These are phyloP conservation scores for Bombus cullumanus DNA, from an alignment of 1,140 invertebrate genomes.

Conservation along the genomic window DNA sequence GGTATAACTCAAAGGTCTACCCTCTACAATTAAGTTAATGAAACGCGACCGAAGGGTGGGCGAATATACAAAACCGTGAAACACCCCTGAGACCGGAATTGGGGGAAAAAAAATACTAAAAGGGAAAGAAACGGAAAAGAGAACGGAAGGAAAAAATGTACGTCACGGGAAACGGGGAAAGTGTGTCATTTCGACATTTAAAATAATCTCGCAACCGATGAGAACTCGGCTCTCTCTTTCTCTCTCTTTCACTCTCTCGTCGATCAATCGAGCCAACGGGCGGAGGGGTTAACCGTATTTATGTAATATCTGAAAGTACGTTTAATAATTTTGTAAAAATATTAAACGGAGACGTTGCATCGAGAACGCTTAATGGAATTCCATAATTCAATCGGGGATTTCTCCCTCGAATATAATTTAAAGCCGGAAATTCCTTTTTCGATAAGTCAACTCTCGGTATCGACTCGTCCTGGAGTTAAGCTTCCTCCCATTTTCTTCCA, in stretches of 20 bases:
- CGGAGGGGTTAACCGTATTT: slow-evolving; percentile 1
- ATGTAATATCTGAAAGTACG: neutral
- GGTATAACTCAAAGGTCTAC: slow-evolving; percentile 17
- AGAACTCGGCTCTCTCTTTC: neutral
- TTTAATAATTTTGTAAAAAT: slow-evolving; percentile 4
- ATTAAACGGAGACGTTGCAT: neutral
- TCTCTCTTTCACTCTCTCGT: neutral
- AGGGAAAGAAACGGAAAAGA: neutral
- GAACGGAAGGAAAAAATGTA: neutral
- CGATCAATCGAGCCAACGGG: slow-evolving; percentile 9
- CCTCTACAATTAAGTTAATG: slow-evolving; percentile 61
- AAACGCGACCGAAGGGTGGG: slow-evolving; percentile 18
- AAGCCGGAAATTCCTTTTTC: slow-evolving; percentile 8
- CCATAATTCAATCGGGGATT: neutral
- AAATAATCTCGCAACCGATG: slow-evolving; percentile 22
- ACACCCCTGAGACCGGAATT: slow-evolving; percentile 32
- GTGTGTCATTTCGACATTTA: slow-evolving; percentile 23
- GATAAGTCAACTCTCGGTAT: slow-evolving; percentile 6
- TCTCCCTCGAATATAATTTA: slow-evolving; percentile 3
- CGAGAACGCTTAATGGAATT: neutral
- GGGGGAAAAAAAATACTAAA: neutral
- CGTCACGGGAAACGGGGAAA: slow-evolving; percentile 3
- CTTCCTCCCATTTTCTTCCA: neutral
- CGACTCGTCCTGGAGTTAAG: neutral
- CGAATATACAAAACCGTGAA: slow-evolving; percentile 22